Conservation (phyloP, 2,113 vertebrate genomes). For the Scortum barcoo region DNA sequence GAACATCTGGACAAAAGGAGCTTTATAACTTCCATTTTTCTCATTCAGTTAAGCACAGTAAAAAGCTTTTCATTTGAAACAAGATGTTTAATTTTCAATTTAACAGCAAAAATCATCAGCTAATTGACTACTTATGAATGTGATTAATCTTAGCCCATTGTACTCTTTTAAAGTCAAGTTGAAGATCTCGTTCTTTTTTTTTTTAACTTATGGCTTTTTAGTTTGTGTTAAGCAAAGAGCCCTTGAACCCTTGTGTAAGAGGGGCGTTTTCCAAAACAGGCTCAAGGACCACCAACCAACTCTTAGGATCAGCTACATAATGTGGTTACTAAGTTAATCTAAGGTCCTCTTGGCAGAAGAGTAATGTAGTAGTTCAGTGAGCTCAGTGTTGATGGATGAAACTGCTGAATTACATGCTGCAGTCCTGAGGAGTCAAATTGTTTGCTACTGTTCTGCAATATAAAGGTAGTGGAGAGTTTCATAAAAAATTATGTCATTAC, state of each 20-base stretch:
- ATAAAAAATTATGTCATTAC: conserved; percentile 13
- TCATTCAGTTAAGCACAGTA: conserved; percentile 40
- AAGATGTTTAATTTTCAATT: conserved; percentile 41
- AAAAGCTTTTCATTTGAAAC: conserved; percentile 45
- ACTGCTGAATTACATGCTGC: conserved; percentile 43
- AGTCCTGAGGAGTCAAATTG: conserved; percentile 72
- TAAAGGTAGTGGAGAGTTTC: conserved; percentile 18
- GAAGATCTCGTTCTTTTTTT: conserved; percentile 5
- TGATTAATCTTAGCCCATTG: conserved; percentile 30
- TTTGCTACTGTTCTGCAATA: conserved; percentile 56
- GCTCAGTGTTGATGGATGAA: conserved; percentile 46
- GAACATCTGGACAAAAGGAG: conserved; percentile 57
- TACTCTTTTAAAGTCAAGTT: conserved; percentile 30
- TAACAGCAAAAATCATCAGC: conserved; percentile 40
- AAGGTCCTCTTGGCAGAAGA: conserved; percentile 51
- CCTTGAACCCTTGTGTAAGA: conserved; percentile 37
- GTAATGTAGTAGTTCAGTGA: conserved; percentile 16
- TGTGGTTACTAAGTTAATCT: conserved; percentile 39
- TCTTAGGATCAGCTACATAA: conserved; percentile 45
- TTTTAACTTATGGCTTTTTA: conserved; percentile 68
- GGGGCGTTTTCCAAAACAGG: conserved; percentile 18
- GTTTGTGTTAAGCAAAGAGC: conserved; percentile 46
- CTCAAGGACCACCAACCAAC: conserved; percentile 16
- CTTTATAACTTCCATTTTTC: conserved; percentile 37
- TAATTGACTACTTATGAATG: conserved; percentile 31